Conservation (phyloP, 2,888 invertebrate genomes). For the Ametastegia equiseti region DNA sequence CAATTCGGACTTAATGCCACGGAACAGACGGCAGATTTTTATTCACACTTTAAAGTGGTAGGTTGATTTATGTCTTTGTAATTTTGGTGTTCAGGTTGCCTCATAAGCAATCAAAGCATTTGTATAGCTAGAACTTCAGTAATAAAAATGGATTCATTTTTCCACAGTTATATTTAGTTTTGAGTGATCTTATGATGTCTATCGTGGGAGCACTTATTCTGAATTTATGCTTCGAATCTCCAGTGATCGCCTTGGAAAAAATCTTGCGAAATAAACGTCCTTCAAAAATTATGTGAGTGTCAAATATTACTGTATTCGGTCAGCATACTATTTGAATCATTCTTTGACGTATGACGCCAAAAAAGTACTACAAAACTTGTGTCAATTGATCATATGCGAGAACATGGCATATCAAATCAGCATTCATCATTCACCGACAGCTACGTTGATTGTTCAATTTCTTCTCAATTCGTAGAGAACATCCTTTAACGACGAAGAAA, state of each 20-base stretch:
- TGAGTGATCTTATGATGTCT: slow-evolving; percentile 47
- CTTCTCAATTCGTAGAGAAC: not conserved
- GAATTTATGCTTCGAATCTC: slow-evolving; percentile 52
- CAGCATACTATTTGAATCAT: too few relatives aligned
- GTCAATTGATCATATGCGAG: too few relatives aligned
- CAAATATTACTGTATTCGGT: too few relatives aligned
- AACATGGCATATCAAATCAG: not conserved
- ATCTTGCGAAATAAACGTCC: not conserved
- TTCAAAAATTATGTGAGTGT: slow-evolving; percentile 1
- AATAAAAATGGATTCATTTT: not conserved
- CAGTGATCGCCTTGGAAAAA: slow-evolving; percentile 53
- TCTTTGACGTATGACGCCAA: too few relatives aligned
- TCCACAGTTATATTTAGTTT: not conserved
- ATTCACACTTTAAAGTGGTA: slow-evolving; percentile 69
- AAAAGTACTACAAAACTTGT: too few relatives aligned
- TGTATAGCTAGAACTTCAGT: not conserved
- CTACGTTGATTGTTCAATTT: not conserved
- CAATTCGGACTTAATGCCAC: slow-evolving; percentile 72
- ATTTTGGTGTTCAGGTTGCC: not conserved
- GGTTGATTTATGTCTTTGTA: not conserved
- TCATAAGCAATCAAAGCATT: too few relatives aligned
- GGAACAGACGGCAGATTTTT: slow-evolving; percentile 64
- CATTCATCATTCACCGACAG: not conserved
- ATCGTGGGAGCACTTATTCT: slow-evolving; percentile 46
- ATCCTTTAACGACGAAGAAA: not conserved